Conservation (phyloP, 2,797 vertebrate species). For the Brachymystax lenok region DNA sequence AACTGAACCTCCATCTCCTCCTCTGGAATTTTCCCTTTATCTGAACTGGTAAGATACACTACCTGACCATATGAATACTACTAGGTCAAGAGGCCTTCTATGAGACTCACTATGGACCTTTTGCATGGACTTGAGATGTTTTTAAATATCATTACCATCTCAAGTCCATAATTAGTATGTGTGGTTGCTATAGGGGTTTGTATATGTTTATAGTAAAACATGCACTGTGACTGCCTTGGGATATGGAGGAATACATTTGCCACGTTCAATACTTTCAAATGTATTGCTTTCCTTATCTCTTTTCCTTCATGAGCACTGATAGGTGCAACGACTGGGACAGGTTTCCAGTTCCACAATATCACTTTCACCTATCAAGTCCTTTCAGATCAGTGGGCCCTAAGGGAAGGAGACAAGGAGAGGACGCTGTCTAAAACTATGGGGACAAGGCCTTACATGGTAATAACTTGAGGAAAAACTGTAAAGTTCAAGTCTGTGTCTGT, state of each 20-base stretch:
- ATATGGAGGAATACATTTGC: neutral
- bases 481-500: constrained; percentile 31
- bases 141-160: neutral
- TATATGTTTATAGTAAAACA: neutral
- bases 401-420: neutral
- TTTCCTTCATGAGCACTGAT: neutral
- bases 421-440: constrained; percentile 17
- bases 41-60: constrained; percentile 58
- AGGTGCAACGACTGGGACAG: neutral
- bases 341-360: neutral
- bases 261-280: neutral
- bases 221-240: neutral
- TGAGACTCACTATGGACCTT: neutral
- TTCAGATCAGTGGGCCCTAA: neutral
- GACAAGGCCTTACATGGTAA: constrained; percentile 31
- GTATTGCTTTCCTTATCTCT: neutral
- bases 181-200: neutral
- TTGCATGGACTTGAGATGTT: neutral
- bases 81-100: neutral
- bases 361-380: neutral
- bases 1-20: constrained; percentile 45
- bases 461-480: constrained; percentile 48
- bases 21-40: constrained; percentile 51
- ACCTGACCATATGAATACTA: neutral
- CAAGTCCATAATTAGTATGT: neutral